These are phyloP conservation scores for Drosophila nigritarsus DNA, from an alignment of 2,888 invertebrate genomes.

Conservation along the genomic window DNA sequence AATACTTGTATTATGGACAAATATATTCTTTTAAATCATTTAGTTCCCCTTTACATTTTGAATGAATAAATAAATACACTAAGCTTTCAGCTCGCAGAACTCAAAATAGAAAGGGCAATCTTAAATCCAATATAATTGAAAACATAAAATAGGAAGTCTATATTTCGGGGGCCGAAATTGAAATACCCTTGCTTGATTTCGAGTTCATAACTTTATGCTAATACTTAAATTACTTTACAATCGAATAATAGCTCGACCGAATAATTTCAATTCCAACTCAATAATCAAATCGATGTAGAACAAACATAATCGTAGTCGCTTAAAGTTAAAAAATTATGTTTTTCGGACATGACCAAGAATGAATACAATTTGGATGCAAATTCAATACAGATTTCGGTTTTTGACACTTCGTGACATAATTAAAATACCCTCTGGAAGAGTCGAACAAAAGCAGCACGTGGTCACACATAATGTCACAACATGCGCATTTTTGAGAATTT, in stretches of 20 bases:
- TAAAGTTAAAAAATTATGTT: slow-evolving; percentile 2
- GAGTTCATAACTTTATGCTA: background rate
- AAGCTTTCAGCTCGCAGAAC: background rate
- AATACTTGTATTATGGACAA: background rate
- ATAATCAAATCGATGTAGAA: background rate
- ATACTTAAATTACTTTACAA: background rate
- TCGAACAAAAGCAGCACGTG: slow-evolving; percentile 46
- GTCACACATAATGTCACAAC: slow-evolving; percentile 37
- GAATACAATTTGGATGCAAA: slow-evolving; percentile 63
- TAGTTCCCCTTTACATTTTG: background rate
- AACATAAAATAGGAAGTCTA: background rate
- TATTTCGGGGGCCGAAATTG: background rate
- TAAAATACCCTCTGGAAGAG: slow-evolving; percentile 5
- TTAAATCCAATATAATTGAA: background rate
- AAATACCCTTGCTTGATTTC: background rate
- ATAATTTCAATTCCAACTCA: background rate
- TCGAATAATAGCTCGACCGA: background rate
- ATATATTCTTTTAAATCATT: background rate
- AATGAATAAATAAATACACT: background rate
- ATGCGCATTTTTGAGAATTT: slow-evolving; percentile 48
- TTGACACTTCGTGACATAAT: slow-evolving; percentile 13
- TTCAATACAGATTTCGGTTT: slow-evolving; percentile 1
- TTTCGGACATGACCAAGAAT: slow-evolving; percentile 5
- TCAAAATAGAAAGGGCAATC: background rate
- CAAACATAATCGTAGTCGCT: background rate